phyloP scores from a whole-genome alignment of 2,113 vertebrate species.

The Dicaeum eximium region DNA sequence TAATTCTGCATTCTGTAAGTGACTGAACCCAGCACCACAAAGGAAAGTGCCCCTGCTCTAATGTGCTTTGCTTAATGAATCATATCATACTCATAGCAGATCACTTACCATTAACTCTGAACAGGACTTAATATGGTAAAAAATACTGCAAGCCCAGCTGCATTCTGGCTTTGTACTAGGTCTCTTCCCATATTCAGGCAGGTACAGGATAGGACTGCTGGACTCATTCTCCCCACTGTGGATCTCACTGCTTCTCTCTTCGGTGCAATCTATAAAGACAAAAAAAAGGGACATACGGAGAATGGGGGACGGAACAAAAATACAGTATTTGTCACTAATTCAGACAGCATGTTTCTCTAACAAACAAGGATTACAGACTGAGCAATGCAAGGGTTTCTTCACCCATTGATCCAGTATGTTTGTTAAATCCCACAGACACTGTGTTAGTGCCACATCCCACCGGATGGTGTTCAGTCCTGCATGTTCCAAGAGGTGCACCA shows the following conservation, averaged over 20 bases:
- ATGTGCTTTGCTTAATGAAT: background rate
- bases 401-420: background rate
- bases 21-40: background rate
- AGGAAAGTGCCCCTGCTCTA: background rate
- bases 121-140: background rate
- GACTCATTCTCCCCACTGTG: background rate
- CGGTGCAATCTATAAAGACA: background rate
- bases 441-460: background rate
- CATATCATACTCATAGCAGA: background rate
- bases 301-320: background rate
- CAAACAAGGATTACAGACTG: background rate
- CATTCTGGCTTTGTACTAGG: background rate
- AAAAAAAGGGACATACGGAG: accelerated
- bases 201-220: background rate
- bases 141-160: background rate
- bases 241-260: background rate
- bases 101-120: conserved; percentile 1
- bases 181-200: background rate
- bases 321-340: background rate
- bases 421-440: background rate
- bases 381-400: background rate
- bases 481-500: accelerated
- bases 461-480: background rate
- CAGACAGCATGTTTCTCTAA: background rate
- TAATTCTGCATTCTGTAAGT: background rate